A percentile compares a stretch with the other conserved stretches of the same genome.
phyloP scores from a whole-genome alignment of 2,888 invertebrate species.

The Aelia acuminata region DNA sequence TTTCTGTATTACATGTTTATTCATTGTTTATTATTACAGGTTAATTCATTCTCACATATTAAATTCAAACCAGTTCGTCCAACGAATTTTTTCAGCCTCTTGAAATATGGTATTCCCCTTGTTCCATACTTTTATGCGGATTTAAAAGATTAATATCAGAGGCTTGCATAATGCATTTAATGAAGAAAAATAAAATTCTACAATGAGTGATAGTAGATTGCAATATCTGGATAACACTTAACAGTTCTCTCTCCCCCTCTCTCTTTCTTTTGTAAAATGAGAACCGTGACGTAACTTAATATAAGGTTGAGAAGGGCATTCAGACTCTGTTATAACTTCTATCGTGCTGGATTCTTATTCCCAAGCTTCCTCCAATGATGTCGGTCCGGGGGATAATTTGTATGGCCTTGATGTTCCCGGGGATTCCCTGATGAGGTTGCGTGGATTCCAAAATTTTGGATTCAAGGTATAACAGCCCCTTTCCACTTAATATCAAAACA shows the following conservation, averaged over 20 bases:
- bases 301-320: slow-evolving; percentile 12
- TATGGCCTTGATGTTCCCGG: slow-evolving; percentile 4
- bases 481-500: not conserved
- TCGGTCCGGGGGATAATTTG: not conserved
- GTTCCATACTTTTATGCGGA: too few species aligned
- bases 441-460: not conserved
- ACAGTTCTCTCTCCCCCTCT: not conserved
- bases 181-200: not conserved
- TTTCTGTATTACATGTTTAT: too few species aligned
- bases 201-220: not conserved
- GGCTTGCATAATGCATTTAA: too few species aligned
- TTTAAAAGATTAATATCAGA: too few species aligned
- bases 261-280: not conserved
- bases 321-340: not conserved
- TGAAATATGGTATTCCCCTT: too few species aligned
- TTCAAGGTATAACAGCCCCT: not conserved
- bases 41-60: too few species aligned
- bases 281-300: slow-evolving; percentile 23
- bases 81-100: too few species aligned
- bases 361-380: not conserved
- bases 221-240: not conserved
- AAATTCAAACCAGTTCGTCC: too few species aligned
- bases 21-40: too few species aligned
- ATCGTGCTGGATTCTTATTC: not conserved
- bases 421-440: slow-evolving; percentile 23